These are phyloP conservation scores for Gymnopithys bicolor DNA, from an alignment of 2,797 vertebrate genomes.

Conservation along the genomic window DNA sequence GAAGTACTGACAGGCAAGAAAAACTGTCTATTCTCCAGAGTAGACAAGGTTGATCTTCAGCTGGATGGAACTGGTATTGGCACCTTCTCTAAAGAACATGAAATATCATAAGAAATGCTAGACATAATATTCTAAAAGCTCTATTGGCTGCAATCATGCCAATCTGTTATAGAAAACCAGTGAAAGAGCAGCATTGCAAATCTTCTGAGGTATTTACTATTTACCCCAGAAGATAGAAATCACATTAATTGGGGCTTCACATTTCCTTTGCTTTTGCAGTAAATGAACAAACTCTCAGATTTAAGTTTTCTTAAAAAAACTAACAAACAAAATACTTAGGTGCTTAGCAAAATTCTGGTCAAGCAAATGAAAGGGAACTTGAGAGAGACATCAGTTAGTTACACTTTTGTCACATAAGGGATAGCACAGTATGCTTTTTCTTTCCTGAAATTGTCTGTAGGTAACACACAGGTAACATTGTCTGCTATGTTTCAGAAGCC, in stretches of 20 bases:
- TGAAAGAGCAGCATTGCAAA: neutral
- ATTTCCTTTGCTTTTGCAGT: neutral
- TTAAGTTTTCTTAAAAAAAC: neutral
- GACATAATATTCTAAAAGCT: neutral
- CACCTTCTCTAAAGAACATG: neutral
- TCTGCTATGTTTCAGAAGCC: neutral
- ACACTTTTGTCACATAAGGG: neutral
- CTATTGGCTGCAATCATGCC: neutral
- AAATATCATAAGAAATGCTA: neutral
- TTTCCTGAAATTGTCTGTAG: neutral
- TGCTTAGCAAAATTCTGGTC: neutral
- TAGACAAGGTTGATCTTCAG: conserved; percentile 69
- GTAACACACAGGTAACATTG: neutral
- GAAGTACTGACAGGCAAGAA: conserved; percentile 45
- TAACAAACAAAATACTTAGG: neutral
- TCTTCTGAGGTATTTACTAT: neutral
- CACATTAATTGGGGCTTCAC: neutral
- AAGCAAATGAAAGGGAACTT: neutral
- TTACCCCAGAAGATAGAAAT: neutral
- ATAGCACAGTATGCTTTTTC: neutral
- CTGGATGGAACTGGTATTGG: conserved; percentile 5
- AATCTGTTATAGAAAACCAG: neutral
- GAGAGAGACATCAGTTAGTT: neutral
- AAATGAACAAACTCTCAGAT: neutral
- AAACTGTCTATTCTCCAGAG: conserved; percentile 53